Conservation (phyloP, 2,113 vertebrate genomes). For the Labeo catla region DNA sequence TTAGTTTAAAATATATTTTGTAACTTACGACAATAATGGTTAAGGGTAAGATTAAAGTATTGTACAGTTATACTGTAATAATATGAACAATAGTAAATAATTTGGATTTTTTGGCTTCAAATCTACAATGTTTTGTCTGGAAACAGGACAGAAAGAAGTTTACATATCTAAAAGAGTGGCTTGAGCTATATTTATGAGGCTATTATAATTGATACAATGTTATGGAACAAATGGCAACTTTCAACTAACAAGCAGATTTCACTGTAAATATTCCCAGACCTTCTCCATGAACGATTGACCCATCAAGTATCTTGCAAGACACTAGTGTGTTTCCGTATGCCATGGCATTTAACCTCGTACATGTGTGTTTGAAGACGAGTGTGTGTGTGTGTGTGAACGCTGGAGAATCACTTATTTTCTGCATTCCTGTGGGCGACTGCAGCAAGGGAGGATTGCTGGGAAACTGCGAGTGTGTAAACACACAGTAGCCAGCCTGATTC, state of each 20-base stretch:
- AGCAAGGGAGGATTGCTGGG: slow-evolving; percentile 40
- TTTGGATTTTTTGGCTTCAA: neutral
- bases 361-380: slow-evolving; percentile 21
- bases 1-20: neutral
- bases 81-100: neutral
- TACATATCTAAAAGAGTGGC: neutral
- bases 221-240: neutral
- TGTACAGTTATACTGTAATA: neutral
- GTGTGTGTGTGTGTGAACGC: slow-evolving; percentile 31
- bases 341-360: neutral
- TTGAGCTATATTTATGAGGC: neutral
- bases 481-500: slow-evolving; percentile 42
- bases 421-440: slow-evolving; percentile 32
- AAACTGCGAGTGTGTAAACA: slow-evolving; percentile 51
- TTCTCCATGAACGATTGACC: neutral
- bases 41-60: neutral
- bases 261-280: neutral
- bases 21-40: neutral
- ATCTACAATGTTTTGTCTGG: neutral
- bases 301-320: neutral
- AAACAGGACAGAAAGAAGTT: neutral
- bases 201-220: neutral
- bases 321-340: neutral
- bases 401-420: slow-evolving; percentile 34
- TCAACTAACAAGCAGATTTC: neutral